Percentiles rank a stretch among this genome's conserved stretches.
phyloP scores from a whole-genome alignment of 1,140 invertebrate genomes.

The Leptopilina boulardi region DNA sequence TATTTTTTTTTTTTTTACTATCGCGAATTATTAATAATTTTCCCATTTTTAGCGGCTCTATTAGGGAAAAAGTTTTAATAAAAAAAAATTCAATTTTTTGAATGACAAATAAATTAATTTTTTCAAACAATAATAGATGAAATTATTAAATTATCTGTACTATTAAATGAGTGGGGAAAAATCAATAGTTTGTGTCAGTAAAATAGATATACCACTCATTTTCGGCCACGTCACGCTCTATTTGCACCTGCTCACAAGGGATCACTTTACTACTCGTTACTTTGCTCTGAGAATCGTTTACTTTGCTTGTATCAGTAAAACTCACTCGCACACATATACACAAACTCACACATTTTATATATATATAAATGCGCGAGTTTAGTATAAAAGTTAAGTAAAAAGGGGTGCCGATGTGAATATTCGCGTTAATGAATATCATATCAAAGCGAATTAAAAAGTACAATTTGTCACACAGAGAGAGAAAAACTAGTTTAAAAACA shows the following conservation, averaged over 20 bases:
- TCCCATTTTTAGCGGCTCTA: too few relatives aligned
- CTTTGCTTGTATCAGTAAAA: constrained; percentile 14
- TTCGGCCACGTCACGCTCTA: constrained; percentile 44
- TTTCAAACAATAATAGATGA: not conserved
- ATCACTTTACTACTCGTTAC: constrained; percentile 46
- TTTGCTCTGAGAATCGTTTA: constrained; percentile 42
- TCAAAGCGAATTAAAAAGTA: constrained; percentile 1
- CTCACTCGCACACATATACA: not conserved
- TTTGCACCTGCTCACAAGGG: constrained; percentile 48
- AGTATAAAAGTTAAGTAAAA: not conserved
- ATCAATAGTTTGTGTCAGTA: constrained; percentile 4
- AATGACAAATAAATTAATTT: not conserved
- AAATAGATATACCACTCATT: constrained; percentile 40
- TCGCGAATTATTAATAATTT: too few relatives aligned
- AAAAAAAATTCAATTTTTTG: not conserved
- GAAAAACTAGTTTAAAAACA: too few relatives aligned
- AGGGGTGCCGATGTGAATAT: not conserved
- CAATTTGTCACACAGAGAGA: too few relatives aligned
- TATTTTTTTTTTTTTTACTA: too few relatives aligned
- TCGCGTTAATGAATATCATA: constrained; percentile 10
- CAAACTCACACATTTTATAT: not conserved
- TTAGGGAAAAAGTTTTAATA: too few relatives aligned
- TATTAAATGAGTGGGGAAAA: too few relatives aligned
- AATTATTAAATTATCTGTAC: not conserved
- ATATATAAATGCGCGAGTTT: not conserved